Percentiles rank a stretch among this genome's conserved stretches.
phyloP scores from a whole-genome alignment of 2,113 vertebrate genomes.

The Scytalopus superciliaris region DNA sequence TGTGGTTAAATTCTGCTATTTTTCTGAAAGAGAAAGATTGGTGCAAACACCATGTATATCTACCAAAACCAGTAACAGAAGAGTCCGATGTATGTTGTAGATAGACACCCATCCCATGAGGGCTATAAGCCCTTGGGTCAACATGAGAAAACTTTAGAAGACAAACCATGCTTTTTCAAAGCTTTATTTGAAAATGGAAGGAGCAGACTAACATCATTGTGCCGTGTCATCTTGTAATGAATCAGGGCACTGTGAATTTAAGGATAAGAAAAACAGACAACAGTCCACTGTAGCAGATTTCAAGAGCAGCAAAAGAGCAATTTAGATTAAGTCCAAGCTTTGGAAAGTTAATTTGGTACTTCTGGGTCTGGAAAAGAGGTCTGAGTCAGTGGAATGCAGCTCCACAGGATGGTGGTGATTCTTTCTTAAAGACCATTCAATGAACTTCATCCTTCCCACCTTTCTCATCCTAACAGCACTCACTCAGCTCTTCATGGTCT shows the following conservation, averaged over 20 bases:
- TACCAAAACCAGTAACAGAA: background rate
- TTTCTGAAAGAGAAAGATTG: background rate
- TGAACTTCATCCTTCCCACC: background rate
- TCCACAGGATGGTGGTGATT: background rate
- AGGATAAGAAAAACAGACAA: background rate
- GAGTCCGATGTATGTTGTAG: background rate
- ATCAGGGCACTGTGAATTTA: background rate
- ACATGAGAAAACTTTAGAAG: background rate
- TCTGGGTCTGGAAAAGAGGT: background rate
- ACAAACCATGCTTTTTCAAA: background rate
- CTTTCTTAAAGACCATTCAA: background rate
- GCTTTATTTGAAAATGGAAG: background rate
- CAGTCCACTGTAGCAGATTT: background rate
- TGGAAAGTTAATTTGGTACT: background rate
- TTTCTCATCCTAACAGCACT: background rate
- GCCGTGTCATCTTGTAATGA: background rate
- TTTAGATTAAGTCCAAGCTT: background rate
- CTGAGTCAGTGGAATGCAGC: background rate
- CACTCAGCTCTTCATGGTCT: background rate
- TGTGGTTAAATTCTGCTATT: background rate
- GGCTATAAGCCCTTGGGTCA: background rate
- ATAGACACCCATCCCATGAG: background rate
- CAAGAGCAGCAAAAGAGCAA: background rate
- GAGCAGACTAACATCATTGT: background rate
- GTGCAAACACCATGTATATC: background rate